phyloP scores from a whole-genome alignment of 35 echinoderm and acorn worm species.

The Apostichopus japonicus region DNA sequence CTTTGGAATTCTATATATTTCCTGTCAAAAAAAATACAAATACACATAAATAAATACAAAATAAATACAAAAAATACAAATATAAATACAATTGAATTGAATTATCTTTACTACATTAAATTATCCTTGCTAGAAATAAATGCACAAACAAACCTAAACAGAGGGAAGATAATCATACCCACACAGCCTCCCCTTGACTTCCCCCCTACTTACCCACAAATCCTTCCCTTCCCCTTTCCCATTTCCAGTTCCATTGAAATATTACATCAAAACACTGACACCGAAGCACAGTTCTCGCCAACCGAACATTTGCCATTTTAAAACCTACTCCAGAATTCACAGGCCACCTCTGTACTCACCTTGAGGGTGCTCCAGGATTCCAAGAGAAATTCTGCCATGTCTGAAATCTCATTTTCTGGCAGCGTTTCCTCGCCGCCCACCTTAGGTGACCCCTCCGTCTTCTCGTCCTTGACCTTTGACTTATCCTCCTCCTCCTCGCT shows the following conservation, averaged over 20 bases:
- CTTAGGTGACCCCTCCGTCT: background rate
- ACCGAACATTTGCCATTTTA: background rate
- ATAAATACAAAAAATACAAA: background rate
- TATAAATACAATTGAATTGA: too few relatives aligned
- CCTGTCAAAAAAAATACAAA: constrained; percentile 43
- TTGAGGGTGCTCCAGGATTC: constrained; percentile 88
- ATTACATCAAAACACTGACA: background rate
- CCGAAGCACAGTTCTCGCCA: background rate
- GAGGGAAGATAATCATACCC: too few relatives aligned
- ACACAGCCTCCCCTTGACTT: too few relatives aligned
- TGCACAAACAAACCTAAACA: too few relatives aligned
- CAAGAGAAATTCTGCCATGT: constrained; percentile 66
- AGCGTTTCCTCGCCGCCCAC: background rate
- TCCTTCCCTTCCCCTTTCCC: too few relatives aligned
- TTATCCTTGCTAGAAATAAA: too few relatives aligned
- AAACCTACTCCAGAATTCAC: background rate
- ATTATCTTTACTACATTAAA: too few relatives aligned
- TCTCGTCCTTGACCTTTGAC: background rate
- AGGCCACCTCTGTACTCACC: constrained; percentile 51
- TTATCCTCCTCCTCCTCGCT: background rate
- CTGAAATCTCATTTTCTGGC: constrained; percentile 50
- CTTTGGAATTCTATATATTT: constrained; percentile 99
- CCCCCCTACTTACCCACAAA: too few relatives aligned
- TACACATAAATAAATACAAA: background rate
- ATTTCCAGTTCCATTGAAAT: too few relatives aligned